These are phyloP conservation scores for Calliopum simillimum DNA, from an alignment of 2,888 invertebrate genomes.

Conservation along the genomic window DNA sequence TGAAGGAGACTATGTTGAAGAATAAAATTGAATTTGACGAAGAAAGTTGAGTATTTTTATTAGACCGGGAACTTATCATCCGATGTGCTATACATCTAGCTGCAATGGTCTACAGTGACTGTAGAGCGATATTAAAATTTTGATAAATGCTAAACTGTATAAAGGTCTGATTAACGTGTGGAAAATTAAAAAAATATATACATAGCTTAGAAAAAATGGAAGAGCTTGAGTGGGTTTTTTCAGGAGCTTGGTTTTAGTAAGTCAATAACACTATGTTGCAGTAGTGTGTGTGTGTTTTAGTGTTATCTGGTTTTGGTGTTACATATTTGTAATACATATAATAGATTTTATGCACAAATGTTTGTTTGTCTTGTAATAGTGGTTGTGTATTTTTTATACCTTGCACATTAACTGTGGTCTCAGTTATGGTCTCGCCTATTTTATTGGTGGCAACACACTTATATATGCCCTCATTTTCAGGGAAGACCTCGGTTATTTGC, in stretches of 20 bases:
- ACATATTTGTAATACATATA: neutral
- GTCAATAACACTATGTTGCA: neutral
- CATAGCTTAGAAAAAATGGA: too few species aligned
- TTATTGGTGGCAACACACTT: constrained; percentile 85
- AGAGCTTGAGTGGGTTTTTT: too few species aligned
- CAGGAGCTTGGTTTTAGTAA: neutral
- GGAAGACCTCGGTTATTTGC: constrained; percentile 87
- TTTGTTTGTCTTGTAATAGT: neutral
- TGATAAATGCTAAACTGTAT: too few species aligned
- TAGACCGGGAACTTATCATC: too few species aligned
- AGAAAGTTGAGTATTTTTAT: too few species aligned
- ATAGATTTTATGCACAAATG: neutral
- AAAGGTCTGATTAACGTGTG: too few species aligned
- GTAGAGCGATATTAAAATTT: too few species aligned
- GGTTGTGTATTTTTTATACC: constrained; percentile 69
- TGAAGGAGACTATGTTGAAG: too few species aligned
- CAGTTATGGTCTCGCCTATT: constrained; percentile 84
- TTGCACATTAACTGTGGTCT: constrained; percentile 83
- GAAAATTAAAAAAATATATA: too few species aligned
- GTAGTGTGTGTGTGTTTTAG: neutral
- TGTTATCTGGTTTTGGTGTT: neutral
- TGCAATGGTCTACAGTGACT: too few species aligned
- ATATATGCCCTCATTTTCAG: constrained; percentile 91
- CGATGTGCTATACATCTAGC: too few species aligned
- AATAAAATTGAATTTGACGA: too few species aligned